A percentile compares a stretch with the other conserved stretches of the same genome.
These are phyloP conservation scores for Diorhabda elongata DNA, from an alignment of 1,140 invertebrate genomes.

Conservation along the genomic window DNA sequence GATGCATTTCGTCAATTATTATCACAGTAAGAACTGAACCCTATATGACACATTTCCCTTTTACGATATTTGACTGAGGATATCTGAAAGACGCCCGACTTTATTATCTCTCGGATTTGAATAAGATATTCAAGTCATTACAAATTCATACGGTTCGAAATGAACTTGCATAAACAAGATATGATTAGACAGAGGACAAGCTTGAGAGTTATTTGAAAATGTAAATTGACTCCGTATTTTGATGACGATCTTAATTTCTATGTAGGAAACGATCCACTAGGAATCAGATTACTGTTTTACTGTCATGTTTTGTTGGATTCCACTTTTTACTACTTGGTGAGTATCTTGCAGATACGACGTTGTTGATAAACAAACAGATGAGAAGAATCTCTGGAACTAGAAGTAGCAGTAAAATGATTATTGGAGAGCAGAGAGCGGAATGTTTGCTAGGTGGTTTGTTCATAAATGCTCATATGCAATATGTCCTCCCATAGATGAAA, in stretches of 20 bases:
- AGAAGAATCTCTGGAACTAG: no score
- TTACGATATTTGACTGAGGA: not conserved
- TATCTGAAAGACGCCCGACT: not conserved
- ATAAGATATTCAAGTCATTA: not conserved
- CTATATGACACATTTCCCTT: not conserved
- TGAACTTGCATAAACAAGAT: constrained; percentile 8
- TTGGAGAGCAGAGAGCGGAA: no score
- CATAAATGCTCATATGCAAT: no score
- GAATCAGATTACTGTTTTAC: constrained; percentile 17
- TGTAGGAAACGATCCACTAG: constrained; percentile 11
- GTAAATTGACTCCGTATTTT: constrained; percentile 12
- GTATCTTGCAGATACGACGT: no score
- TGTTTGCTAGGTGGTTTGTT: no score
- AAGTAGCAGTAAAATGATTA: no score
- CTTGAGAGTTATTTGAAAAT: constrained; percentile 11
- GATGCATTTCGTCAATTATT: no score
- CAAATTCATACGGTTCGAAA: constrained; percentile 2
- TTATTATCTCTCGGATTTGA: not conserved
- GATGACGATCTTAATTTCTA: constrained; percentile 12
- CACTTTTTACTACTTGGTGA: constrained; percentile 9
- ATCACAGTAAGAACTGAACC: not conserved
- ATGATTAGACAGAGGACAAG: constrained; percentile 12
- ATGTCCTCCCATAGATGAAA: no score
- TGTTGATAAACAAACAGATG: no score
- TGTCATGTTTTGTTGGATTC: constrained; percentile 15